A percentile compares a stretch with the other conserved stretches of the same genome.
Evolutionary conservation across 2,113 vertebrate genomes (phyloP).

Genomic region (Mesoclemmys tuberculata): DNA sequence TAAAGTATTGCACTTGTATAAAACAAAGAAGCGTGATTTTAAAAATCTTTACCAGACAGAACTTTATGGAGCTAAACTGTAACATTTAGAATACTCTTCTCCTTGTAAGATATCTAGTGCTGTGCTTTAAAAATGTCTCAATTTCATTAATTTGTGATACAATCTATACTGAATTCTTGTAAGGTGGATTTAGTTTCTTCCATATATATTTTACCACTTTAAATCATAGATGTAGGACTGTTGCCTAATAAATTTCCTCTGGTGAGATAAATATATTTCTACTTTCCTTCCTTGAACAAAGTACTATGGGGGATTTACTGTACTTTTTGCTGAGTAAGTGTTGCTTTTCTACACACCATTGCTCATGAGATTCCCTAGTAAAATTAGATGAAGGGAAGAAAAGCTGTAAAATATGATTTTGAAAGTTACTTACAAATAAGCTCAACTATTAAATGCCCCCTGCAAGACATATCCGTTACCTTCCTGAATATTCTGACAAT

Average conservation of each 20-base stretch:
- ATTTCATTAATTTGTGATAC: slow-evolving; percentile 74
- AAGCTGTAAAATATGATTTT: slow-evolving; percentile 47
- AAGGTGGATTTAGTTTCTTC: slow-evolving; percentile 69
- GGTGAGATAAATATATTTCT: slow-evolving; percentile 74
- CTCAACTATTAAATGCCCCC: slow-evolving; percentile 47
- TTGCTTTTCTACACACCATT: slow-evolving; percentile 64
- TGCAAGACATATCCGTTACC: slow-evolving; percentile 74
- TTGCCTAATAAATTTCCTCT: slow-evolving; percentile 75
- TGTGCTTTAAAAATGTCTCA: slow-evolving; percentile 68
- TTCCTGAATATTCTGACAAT: slow-evolving; percentile 60
- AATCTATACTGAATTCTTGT: slow-evolving; percentile 66
- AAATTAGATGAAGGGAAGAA: slow-evolving; percentile 57
- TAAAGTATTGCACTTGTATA: not conserved
- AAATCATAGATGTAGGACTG: slow-evolving; percentile 70
- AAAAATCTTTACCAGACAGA: slow-evolving; percentile 48
- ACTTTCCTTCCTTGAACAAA: slow-evolving; percentile 57
- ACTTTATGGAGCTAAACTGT: not conserved
- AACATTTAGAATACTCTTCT: slow-evolving; percentile 31
- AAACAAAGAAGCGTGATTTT: slow-evolving; percentile 1
- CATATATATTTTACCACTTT: slow-evolving; percentile 72
- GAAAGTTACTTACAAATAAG: slow-evolving; percentile 70
- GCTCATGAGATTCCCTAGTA: slow-evolving; percentile 60
- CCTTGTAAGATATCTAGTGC: slow-evolving; percentile 45
- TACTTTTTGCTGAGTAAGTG: slow-evolving; percentile 70
- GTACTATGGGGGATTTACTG: slow-evolving; percentile 63